Percentiles rank a stretch among this genome's conserved stretches.
Evolutionary conservation across 2,113 vertebrate genomes (phyloP).

Genomic region (Amazona guildingii): DNA sequence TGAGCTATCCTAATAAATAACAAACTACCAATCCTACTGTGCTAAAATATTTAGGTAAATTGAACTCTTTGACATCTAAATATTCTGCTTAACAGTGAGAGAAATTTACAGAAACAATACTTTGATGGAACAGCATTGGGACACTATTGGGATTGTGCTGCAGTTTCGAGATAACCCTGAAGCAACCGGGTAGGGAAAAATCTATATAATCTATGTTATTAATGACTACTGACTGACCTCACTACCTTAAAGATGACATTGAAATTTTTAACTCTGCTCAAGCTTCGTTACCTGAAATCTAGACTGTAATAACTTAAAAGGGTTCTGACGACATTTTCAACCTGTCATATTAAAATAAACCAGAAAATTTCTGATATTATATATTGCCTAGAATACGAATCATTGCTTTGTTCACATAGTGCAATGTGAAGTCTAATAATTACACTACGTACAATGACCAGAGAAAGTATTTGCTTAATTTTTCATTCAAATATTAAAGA

Average conservation of each 20-base stretch:
- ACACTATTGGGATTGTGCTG: conserved; percentile 3
- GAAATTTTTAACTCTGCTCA: conserved; percentile 33
- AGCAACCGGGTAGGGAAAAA: conserved; percentile 34
- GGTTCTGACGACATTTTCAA: conserved; percentile 4
- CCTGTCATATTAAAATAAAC: not conserved
- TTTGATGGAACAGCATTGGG: not conserved
- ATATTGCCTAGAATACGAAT: not conserved
- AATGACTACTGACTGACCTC: conserved; percentile 48
- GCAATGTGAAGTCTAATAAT: not conserved
- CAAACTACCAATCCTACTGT: not conserved
- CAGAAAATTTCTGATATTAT: not conserved
- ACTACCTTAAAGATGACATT: conserved; percentile 44
- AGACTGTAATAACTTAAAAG: conserved; percentile 3
- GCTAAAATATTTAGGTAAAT: not conserved
- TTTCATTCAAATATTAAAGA: not conserved
- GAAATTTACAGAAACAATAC: not conserved
- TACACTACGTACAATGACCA: not conserved
- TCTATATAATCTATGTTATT: conserved; percentile 53
- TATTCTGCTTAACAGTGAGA: not conserved
- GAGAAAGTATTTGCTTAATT: not conserved
- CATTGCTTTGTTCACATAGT: not conserved
- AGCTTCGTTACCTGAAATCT: conserved; percentile 26
- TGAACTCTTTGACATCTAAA: not conserved
- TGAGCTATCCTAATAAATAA: not conserved
- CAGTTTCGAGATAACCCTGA: conserved; percentile 52